Evolutionary conservation across 2,797 vertebrate species (phyloP), one percentile per base, ranked within the genome.

Genomic region (Gymnothorax reevesii): DNA sequence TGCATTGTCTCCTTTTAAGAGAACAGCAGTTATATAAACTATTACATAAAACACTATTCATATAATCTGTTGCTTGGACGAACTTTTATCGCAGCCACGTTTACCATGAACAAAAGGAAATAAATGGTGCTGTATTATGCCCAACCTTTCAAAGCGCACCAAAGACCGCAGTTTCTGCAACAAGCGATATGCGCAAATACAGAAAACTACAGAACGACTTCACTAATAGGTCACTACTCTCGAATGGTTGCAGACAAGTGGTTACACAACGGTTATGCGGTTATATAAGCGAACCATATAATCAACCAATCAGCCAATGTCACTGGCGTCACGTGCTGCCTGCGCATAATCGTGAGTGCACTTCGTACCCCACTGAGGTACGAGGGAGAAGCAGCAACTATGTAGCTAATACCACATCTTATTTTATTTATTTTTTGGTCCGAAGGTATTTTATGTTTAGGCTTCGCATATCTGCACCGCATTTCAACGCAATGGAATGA

Each of bases 231-330:
- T 12, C 33, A 42, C n/a, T 66, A 64, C 71, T 64, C 73, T 86
- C 71, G 17, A 33, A 80, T 60, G 62, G 83, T 75, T 5, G 86
- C 73, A 87, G 71, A 82, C 52, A 7, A 86, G 59, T 62, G 88
- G 93, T 96, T 97, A 97, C 93, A 96, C 95, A 97, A 97, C 90
- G 89, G 88, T 75, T 79, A 73, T 60, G 88, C 89, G 20, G 88
- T 96, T 96, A 96, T 95, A 94, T 96, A 96, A 97, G 93, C 91
- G 93, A 92, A 93, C 92, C 92, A 94, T 87, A 93, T 91, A 91
- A 33, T 12, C 1, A 77, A 49, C 96, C 96, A 96, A 96, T 96
- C 0, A 83, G 85, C 85, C 62, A 0, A 0, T 59, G 52, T 0
- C 12, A 55, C 52, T 17, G 0, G 77, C 6, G 77, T 95, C 96